phyloP scores from a whole-genome alignment of 2,113 vertebrate genomes.

The Lota lota region DNA sequence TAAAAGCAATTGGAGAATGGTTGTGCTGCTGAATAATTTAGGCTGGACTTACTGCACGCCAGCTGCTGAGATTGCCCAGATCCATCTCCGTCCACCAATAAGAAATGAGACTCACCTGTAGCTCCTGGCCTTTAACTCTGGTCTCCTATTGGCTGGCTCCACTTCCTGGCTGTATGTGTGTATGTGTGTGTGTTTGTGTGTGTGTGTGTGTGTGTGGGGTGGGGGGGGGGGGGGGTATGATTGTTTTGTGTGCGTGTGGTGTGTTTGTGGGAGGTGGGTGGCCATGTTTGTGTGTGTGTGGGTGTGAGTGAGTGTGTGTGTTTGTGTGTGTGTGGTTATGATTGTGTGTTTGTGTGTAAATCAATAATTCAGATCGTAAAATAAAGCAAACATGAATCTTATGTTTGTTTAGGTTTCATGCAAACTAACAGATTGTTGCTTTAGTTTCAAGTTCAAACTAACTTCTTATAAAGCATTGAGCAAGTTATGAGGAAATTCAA shows the following conservation, averaged over 20 bases:
- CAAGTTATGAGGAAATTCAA: too few species aligned
- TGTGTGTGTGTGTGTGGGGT: slow-evolving; percentile 2
- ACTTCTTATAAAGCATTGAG: background rate
- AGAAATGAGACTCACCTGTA: slow-evolving; percentile 73
- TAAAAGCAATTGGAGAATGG: slow-evolving; percentile 73
- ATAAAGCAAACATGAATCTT: background rate
- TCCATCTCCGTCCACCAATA: slow-evolving; percentile 75
- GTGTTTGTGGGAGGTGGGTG: background rate
- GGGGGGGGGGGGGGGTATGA: background rate
- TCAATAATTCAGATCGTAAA: background rate
- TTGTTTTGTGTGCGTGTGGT: background rate
- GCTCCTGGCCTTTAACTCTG: slow-evolving; percentile 69
- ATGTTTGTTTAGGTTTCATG: background rate
- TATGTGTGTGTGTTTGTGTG: slow-evolving; percentile 11
- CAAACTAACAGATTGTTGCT: background rate
- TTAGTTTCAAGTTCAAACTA: background rate
- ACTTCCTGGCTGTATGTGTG: slow-evolving; percentile 42
- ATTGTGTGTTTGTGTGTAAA: background rate
- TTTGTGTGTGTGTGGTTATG: background rate
- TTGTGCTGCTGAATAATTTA: slow-evolving; percentile 76
- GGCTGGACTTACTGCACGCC: slow-evolving; percentile 69
- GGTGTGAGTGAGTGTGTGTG: background rate
- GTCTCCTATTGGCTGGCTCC: slow-evolving; percentile 42
- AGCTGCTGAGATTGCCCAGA: slow-evolving; percentile 74
- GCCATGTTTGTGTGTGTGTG: background rate